Percentiles rank a stretch among this genome's conserved stretches.
These are phyloP conservation scores for Zaprionus tsacasi DNA, from an alignment of 1,140 invertebrate genomes.

Conservation along the genomic window DNA sequence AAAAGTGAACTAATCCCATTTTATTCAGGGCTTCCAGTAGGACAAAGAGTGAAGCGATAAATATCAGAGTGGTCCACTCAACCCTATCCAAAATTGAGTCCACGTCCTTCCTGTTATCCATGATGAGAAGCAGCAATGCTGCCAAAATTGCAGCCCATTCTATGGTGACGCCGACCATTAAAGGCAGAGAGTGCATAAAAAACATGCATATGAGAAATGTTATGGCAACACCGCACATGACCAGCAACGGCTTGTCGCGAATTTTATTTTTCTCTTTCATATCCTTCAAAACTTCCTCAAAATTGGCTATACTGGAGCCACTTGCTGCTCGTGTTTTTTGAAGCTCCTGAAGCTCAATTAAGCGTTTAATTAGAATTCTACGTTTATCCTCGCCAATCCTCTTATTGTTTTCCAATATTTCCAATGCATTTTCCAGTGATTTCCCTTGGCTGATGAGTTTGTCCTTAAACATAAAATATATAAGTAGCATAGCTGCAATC, in stretches of 20 bases:
- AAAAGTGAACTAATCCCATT: conserved; percentile 88
- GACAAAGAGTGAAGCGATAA: conserved; percentile 91
- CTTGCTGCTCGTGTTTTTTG: conserved; percentile 88
- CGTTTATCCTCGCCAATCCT: too few species aligned
- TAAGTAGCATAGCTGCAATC: conserved; percentile 87
- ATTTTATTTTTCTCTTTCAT: conserved; percentile 79
- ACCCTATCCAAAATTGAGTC: conserved; percentile 89
- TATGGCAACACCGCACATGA: conserved; percentile 87
- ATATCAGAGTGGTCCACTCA: conserved; percentile 92
- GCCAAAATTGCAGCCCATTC: conserved; percentile 90
- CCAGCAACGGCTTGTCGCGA: conserved; percentile 86
- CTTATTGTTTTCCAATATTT: conserved; percentile 77
- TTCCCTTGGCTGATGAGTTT: conserved; percentile 84
- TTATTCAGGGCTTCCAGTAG: conserved; percentile 90
- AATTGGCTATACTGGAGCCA: conserved; percentile 87
- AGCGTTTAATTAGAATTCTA: conserved; percentile 85
- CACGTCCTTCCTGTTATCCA: conserved; percentile 86
- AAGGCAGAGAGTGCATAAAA: conserved; percentile 88
- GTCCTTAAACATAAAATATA: conserved; percentile 89
- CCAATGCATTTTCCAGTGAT: background rate
- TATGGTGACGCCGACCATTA: conserved; percentile 86
- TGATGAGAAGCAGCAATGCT: conserved; percentile 87
- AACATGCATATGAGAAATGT: conserved; percentile 87
- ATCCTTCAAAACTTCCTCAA: conserved; percentile 11
- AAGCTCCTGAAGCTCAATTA: conserved; percentile 76